A percentile compares a stretch with the other conserved stretches of the same genome.
These are phyloP conservation scores for Aegithalos caudatus DNA, from an alignment of 2,113 vertebrate genomes.

Conservation along the genomic window DNA sequence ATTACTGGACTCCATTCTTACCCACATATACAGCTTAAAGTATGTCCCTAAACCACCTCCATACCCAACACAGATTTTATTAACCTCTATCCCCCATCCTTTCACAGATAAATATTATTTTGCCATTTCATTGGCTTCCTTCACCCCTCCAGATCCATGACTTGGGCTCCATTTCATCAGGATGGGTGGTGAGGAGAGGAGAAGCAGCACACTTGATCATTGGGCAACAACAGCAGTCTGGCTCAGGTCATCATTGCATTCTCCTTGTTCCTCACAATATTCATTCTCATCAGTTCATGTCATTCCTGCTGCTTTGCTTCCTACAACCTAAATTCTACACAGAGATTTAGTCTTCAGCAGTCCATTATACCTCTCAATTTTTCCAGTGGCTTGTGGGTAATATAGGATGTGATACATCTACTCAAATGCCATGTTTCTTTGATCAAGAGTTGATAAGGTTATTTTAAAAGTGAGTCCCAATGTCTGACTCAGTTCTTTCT, in stretches of 20 bases:
- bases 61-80: background rate
- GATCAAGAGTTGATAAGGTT: background rate
- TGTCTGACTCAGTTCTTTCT: background rate
- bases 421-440: background rate
- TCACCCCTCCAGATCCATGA: background rate
- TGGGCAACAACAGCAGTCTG: background rate
- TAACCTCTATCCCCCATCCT: background rate
- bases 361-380: background rate
- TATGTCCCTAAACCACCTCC: background rate
- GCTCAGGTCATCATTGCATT: background rate
- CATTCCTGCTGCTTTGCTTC: background rate
- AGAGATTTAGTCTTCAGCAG: background rate
- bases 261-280: background rate
- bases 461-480: background rate
- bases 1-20: background rate
- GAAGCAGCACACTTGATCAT: background rate
- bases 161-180: background rate
- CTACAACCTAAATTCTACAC: background rate
- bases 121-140: background rate
- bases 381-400: background rate
- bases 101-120: background rate
- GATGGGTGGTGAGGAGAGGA: background rate
- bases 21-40: background rate
- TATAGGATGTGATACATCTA: background rate
- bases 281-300: background rate